phyloP scores from a whole-genome alignment of 2,888 invertebrate genomes.

The Aquatica leii region DNA sequence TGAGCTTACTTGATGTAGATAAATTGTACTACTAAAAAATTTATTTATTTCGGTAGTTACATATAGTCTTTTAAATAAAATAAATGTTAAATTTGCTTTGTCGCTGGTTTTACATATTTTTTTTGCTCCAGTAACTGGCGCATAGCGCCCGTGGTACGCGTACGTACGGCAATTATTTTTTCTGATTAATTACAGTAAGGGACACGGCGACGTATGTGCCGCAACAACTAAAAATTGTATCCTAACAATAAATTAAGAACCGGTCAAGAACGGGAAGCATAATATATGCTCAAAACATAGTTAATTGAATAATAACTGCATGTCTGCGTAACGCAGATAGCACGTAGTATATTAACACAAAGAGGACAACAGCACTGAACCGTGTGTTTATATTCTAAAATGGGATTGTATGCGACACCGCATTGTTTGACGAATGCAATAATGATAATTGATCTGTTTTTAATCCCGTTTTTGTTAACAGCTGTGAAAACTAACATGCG shows the following conservation, averaged over 20 bases:
- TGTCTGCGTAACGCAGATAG: conserved; percentile 33
- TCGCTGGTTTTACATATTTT: neutral
- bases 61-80: conserved; percentile 29
- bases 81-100: conserved; percentile 21
- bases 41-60: conserved; percentile 29
- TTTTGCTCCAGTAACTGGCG: neutral
- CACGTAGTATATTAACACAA: conserved; percentile 31
- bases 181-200: too few relatives aligned
- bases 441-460: conserved; percentile 52
- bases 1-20: conserved; percentile 42
- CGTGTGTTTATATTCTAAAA: conserved; percentile 36
- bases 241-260: too few relatives aligned
- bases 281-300: conserved; percentile 12
- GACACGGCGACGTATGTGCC: too few relatives aligned
- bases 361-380: conserved; percentile 32
- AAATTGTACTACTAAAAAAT: conserved; percentile 33
- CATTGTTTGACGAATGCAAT: conserved; percentile 48
- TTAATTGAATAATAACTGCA: conserved; percentile 28
- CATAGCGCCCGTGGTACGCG: too few relatives aligned
- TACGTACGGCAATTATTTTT: too few relatives aligned
- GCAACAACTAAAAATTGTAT: too few relatives aligned
- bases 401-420: conserved; percentile 30
- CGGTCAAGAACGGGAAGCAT: too few relatives aligned
- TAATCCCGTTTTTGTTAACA: conserved; percentile 51
- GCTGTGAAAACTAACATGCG: conserved; percentile 42